These are phyloP conservation scores for Oreochromis tanganicae DNA, from an alignment of 2,113 vertebrate genomes.

Conservation along the genomic window DNA sequence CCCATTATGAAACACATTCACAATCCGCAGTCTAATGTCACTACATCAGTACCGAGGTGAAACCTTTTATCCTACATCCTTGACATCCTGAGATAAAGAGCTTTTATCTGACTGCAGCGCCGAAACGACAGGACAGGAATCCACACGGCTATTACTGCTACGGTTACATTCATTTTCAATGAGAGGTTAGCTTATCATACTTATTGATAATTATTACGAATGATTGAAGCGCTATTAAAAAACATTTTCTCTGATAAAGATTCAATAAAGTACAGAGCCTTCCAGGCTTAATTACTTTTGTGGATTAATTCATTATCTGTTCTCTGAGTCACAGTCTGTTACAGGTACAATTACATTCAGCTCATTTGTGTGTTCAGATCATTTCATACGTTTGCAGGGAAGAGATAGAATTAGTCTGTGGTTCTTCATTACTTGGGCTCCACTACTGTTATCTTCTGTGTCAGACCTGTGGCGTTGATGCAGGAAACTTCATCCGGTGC, in stretches of 20 bases:
- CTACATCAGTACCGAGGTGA: background rate
- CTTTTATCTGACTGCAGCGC: background rate
- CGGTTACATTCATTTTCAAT: background rate
- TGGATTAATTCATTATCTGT: slow-evolving; percentile 38
- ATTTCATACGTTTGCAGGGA: background rate
- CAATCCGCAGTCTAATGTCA: background rate
- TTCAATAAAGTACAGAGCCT: slow-evolving; percentile 40
- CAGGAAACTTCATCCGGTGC: slow-evolving; percentile 85
- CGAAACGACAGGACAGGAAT: background rate
- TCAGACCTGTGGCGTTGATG: slow-evolving; percentile 65
- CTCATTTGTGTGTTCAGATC: background rate
- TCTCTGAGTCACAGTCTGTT: slow-evolving; percentile 42
- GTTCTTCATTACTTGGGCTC: background rate
- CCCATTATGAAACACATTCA: background rate
- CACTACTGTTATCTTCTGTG: background rate
- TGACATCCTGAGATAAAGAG: slow-evolving; percentile 2
- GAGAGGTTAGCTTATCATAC: slow-evolving; percentile 8
- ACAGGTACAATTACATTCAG: slow-evolving; percentile 37
- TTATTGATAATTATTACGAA: slow-evolving; percentile 32
- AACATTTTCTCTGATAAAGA: slow-evolving; percentile 41
- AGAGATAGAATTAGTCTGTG: background rate
- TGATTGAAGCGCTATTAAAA: slow-evolving; percentile 35
- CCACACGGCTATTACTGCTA: background rate
- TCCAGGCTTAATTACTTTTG: slow-evolving; percentile 43
- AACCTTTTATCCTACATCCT: background rate